Evolutionary conservation across 2,888 invertebrate genomes (phyloP).

Genomic region (Trachelus iudaicus): DNA sequence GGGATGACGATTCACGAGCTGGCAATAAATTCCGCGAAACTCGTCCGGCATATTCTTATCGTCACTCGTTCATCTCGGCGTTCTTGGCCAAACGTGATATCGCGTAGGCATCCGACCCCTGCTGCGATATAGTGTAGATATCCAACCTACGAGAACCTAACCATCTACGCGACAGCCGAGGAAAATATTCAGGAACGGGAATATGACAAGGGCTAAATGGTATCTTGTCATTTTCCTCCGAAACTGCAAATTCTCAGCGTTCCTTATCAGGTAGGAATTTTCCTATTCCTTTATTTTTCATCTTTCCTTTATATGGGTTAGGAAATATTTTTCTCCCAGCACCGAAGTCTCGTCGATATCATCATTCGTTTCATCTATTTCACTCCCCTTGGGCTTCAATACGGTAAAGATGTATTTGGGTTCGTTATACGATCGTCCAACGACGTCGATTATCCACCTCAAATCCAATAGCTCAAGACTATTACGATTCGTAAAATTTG

Average conservation of each 20-base stretch:
- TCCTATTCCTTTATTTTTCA: not conserved
- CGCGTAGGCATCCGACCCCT: conserved; percentile 24
- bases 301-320: not conserved
- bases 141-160: not conserved
- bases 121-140: not conserved
- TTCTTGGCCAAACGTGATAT: conserved; percentile 42
- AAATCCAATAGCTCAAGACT: not conserved
- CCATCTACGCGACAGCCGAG: not conserved
- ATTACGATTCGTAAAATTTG: not conserved
- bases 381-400: not conserved
- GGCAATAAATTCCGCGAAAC: conserved; percentile 43
- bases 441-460: not conserved
- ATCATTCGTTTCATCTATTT: not conserved
- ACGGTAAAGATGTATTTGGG: not conserved
- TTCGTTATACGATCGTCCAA: not conserved
- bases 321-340: not conserved
- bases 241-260: not conserved
- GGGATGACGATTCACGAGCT: conserved; percentile 27
- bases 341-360: not conserved
- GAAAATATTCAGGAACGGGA: not conserved
- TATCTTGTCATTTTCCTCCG: not conserved
- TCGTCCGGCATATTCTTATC: conserved; percentile 35
- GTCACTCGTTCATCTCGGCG: conserved; percentile 39
- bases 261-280: not conserved
- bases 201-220: not conserved